phyloP scores from a whole-genome alignment of 1,140 invertebrate species.

The Aradophagus sp. region DNA sequence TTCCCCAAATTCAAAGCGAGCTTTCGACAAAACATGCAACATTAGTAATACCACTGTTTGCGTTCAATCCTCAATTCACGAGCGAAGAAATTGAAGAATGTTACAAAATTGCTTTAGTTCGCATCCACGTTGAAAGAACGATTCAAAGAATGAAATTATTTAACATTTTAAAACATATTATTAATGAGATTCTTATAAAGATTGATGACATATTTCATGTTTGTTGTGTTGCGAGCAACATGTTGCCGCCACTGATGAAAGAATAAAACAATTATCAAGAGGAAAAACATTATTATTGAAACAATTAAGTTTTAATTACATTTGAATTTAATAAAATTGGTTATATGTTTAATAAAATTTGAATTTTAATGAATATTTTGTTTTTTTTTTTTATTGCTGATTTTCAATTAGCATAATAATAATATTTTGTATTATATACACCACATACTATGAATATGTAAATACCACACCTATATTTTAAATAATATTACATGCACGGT shows the following conservation, averaged over 20 bases:
- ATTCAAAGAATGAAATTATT: slow-evolving; percentile 3
- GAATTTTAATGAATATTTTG: no score
- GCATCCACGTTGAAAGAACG: not conserved
- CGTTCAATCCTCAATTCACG: slow-evolving; percentile 1
- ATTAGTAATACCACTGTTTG: not conserved
- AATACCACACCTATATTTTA: no score
- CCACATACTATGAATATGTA: no score
- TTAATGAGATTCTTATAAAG: not conserved
- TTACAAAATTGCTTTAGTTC: not conserved
- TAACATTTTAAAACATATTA: not conserved
- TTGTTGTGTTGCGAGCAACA: slow-evolving; percentile 21
- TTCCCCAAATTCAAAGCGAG: not conserved
- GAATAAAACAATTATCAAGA: no score
- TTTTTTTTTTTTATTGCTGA: no score
- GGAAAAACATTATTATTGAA: no score
- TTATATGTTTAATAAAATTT: no score
- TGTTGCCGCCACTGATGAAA: not conserved
- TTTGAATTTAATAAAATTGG: no score
- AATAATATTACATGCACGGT: no score
- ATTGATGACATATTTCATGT: slow-evolving; percentile 36
- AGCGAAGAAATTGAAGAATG: not conserved
- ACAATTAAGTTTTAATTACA: no score
- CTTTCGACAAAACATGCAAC: not conserved
- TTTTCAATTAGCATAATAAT: no score
- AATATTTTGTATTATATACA: no score